These are phyloP conservation scores for Lamprologus speciosus DNA, from an alignment of 2,113 vertebrate genomes.

Conservation along the genomic window DNA sequence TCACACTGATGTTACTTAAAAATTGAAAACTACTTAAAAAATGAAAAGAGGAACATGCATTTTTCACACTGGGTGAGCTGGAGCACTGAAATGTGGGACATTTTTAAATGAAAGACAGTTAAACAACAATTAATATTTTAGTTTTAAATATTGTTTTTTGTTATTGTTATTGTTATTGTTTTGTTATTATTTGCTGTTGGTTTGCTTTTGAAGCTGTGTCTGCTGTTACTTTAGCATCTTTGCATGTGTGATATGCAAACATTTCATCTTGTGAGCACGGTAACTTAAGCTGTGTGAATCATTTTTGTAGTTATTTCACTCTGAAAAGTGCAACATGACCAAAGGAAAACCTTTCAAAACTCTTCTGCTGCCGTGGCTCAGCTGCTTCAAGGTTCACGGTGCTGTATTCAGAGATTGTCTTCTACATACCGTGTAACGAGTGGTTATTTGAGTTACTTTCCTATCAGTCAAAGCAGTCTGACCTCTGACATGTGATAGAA, in stretches of 20 bases:
- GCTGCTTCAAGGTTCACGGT: neutral
- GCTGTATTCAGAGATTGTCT: neutral
- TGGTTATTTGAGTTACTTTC: neutral
- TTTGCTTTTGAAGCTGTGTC: neutral
- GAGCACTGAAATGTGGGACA: neutral
- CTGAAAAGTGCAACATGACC: accelerated
- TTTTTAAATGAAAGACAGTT: neutral
- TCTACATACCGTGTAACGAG: neutral
- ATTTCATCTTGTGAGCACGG: neutral
- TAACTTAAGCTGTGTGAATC: neutral
- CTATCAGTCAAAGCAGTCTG: neutral
- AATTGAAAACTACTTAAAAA: neutral
- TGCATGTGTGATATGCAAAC: neutral
- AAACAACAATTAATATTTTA: neutral
- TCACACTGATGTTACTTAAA: neutral
- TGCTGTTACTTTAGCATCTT: neutral
- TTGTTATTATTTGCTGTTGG: neutral
- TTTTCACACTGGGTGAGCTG: neutral
- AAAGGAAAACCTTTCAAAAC: neutral
- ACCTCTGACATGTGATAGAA: neutral
- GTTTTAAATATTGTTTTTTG: neutral
- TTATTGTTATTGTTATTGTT: too few relatives aligned
- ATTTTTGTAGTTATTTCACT: neutral
- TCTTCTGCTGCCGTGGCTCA: neutral
- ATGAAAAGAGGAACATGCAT: neutral